These are phyloP conservation scores for Adrianichthys oophorus DNA, from an alignment of 2,797 vertebrate genomes.

Conservation along the genomic window DNA sequence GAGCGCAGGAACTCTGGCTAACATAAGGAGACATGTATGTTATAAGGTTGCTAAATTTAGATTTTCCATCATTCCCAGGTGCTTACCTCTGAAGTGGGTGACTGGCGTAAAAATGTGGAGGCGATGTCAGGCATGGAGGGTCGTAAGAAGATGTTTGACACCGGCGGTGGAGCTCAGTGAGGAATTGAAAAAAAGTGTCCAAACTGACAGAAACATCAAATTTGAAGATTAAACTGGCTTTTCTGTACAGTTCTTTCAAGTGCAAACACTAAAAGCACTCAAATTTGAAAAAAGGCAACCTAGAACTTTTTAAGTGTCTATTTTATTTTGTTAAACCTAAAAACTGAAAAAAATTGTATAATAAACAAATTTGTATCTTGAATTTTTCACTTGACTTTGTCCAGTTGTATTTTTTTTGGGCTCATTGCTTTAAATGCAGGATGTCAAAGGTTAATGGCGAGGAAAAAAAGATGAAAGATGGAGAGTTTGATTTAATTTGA, in stretches of 20 bases:
- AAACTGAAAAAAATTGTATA: too few relatives aligned
- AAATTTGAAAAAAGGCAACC: too few relatives aligned
- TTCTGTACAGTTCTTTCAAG: neutral
- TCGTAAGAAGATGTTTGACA: constrained; percentile 86
- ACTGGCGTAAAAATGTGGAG: constrained; percentile 87
- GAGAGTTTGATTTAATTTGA: neutral
- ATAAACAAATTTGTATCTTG: too few relatives aligned
- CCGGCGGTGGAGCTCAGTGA: constrained; percentile 75
- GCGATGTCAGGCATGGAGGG: constrained; percentile 87
- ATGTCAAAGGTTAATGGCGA: constrained; percentile 27
- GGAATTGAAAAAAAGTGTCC: neutral
- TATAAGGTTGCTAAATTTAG: neutral
- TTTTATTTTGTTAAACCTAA: too few relatives aligned
- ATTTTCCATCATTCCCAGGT: constrained; percentile 54
- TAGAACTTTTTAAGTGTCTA: too few relatives aligned
- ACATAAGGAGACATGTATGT: neutral
- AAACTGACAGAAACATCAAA: neutral
- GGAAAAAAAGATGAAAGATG: constrained; percentile 24
- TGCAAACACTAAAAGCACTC: too few relatives aligned
- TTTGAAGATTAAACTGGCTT: too few relatives aligned
- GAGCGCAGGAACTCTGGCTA: neutral
- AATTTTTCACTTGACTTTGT: constrained; percentile 37
- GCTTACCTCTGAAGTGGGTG: constrained; percentile 76
- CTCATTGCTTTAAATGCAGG: constrained; percentile 18
- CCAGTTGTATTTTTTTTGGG: constrained; percentile 41